These are phyloP conservation scores for Rhinolophus ferrumequinum DNA, from an alignment of 2,113 vertebrate genomes.

Conservation along the genomic window DNA sequence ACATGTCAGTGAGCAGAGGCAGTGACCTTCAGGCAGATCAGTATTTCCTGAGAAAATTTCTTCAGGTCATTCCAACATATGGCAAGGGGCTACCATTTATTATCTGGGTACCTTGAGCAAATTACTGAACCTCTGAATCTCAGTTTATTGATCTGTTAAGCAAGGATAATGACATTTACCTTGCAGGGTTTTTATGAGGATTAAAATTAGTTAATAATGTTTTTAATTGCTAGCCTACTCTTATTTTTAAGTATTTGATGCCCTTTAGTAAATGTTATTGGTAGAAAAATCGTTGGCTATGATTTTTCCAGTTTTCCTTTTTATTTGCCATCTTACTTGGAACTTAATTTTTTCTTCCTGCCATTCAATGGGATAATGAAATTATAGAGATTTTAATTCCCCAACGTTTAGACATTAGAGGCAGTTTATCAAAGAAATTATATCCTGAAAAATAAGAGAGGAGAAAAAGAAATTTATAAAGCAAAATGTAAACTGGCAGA, in stretches of 20 bases:
- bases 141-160: slow-evolving; percentile 54
- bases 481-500: slow-evolving; percentile 27
- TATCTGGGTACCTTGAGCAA: slow-evolving; percentile 44
- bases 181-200: slow-evolving; percentile 53
- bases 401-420: neutral
- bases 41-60: slow-evolving; percentile 16
- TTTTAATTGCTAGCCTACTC: slow-evolving; percentile 17
- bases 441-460: slow-evolving; percentile 34
- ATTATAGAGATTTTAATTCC: slow-evolving; percentile 43
- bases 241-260: slow-evolving; percentile 44
- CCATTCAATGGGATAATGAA: neutral
- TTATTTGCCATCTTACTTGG: neutral
- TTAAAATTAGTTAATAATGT: slow-evolving; percentile 57
- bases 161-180: slow-evolving; percentile 59
- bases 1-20: neutral
- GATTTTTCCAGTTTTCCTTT: neutral
- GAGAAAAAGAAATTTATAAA: slow-evolving; percentile 38
- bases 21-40: neutral
- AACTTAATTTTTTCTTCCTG: neutral
- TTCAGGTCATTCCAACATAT: neutral
- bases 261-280: slow-evolving; percentile 31
- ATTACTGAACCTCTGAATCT: slow-evolving; percentile 24
- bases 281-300: neutral
- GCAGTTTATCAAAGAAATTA: slow-evolving; percentile 44
- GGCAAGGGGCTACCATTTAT: slow-evolving; percentile 32